Evolutionary conservation across 2,888 invertebrate genomes (phyloP), one percentile per base, ranked within the genome.

Genomic region (Liodrosophila aerea): DNA sequence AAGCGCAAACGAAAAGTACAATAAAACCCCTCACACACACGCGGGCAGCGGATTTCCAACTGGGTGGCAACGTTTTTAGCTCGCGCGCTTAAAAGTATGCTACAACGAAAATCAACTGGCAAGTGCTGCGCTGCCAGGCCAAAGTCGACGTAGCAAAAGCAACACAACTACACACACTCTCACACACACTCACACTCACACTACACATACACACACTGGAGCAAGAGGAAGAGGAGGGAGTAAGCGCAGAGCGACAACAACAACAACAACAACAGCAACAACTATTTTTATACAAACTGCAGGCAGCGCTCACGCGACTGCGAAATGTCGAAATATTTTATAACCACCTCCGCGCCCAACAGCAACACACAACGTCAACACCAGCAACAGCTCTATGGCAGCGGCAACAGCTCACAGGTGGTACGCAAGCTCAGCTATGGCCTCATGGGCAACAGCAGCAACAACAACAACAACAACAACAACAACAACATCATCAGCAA

Each of bases 291-390:
- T 58, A 54, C 45, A 58, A 22, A 56, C 46, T 66, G 60, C 63
- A 51, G 61, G 50, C 46, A 63, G 52, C 34, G 62, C n/a, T n/a
- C 40, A 43, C 37, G 61, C 60, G 61, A 76, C 61, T 76, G 73
- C 70, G 85, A 68, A 82, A 88, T 88, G 88, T 88, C 88, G 69
- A 88, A 87, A 80, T 87, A 84, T 80, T 87, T 87, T 58, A 73
- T 77, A 64, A 83, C 73, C 53, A 64, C 73, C 71, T 63, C 76
- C 56, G 69, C 77, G 53, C 63, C 72, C 73, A 82, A 78, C 76
- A 76, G 73, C 81, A 59, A 75, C 69, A 76, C 22, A 36, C 56
- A 64, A 58, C 70, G 75, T 31, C 57, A 65, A 18, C 57, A 69
- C 13, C 56, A 60, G 22, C 73, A 76, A 18, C 81, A 73, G 29